Evolutionary conservation across 2,888 invertebrate genomes (phyloP).

Genomic region (Sesia bembeciformis): DNA sequence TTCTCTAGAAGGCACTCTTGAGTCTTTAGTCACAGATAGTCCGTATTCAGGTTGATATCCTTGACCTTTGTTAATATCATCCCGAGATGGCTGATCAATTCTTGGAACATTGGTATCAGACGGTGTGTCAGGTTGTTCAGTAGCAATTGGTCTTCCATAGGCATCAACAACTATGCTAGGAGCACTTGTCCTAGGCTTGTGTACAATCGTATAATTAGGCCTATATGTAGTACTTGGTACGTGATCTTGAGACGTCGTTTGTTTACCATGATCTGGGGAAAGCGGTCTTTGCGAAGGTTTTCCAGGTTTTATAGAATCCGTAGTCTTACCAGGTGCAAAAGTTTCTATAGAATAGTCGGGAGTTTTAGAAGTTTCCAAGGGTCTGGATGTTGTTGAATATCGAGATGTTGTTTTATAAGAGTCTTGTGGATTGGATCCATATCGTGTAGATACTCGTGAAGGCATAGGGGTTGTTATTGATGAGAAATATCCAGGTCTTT

Average conservation of each 20-base stretch:
- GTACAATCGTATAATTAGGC: slow-evolving; percentile 13
- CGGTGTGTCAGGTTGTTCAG: neutral
- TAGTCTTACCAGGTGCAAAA: neutral
- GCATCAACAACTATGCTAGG: slow-evolving; percentile 1
- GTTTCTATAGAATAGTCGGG: neutral
- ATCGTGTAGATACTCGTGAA: slow-evolving; percentile 3
- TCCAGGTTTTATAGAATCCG: neutral
- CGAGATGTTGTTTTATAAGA: neutral
- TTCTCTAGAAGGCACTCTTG: no score
- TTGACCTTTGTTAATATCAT: neutral
- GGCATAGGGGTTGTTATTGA: slow-evolving; percentile 17
- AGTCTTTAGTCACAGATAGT: no score
- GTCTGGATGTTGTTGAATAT: neutral
- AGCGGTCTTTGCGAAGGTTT: neutral
- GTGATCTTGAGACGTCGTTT: neutral
- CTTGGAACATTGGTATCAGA: no score
- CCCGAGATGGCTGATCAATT: no score
- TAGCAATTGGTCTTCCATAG: slow-evolving; percentile 6
- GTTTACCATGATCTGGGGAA: no score
- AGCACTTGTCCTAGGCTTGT: slow-evolving; percentile 6
- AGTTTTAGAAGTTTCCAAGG: neutral
- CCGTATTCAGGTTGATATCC: neutral
- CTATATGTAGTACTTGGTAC: slow-evolving; percentile 18
- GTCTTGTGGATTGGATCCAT: neutral
- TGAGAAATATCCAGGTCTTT: neutral